Evolutionary conservation across 2,888 invertebrate genomes (phyloP).

Genomic region (Scaptodrosophila latifasciaeformis): DNA sequence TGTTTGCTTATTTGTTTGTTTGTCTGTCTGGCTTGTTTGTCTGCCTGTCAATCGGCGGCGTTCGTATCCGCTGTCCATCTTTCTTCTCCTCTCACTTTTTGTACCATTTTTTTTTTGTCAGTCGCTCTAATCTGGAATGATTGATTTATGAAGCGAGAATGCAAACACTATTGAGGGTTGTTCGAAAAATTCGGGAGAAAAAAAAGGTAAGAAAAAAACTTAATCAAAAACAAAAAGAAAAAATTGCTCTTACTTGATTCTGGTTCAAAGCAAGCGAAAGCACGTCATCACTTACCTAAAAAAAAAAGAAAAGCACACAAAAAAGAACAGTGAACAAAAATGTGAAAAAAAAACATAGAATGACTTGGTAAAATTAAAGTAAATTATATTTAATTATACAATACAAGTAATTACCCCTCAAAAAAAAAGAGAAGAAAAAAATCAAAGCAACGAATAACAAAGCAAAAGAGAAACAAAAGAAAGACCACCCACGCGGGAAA

Average conservation of each 20-base stretch:
- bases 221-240: slow-evolving; percentile 25
- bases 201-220: not conserved
- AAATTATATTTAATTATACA: slow-evolving; percentile 9
- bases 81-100: no score
- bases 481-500: no score
- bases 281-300: slow-evolving; percentile 72
- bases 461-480: not conserved
- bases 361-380: not conserved
- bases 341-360: slow-evolving; percentile 4
- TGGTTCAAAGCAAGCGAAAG: slow-evolving; percentile 71
- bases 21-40: not conserved
- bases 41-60: not conserved
- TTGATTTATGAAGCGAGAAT: slow-evolving; percentile 58
- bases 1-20: not conserved
- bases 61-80: no score
- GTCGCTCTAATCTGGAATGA: slow-evolving; percentile 34
- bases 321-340: not conserved
- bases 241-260: slow-evolving; percentile 66
- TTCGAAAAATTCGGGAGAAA: not conserved
- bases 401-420: not conserved
- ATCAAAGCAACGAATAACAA: not conserved
- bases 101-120: no score
- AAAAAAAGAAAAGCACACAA: slow-evolving; percentile 23
- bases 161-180: no score
- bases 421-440: no score